These are phyloP conservation scores for Poecilus cupreus DNA, from an alignment of 2,888 invertebrate genomes.

Conservation along the genomic window DNA sequence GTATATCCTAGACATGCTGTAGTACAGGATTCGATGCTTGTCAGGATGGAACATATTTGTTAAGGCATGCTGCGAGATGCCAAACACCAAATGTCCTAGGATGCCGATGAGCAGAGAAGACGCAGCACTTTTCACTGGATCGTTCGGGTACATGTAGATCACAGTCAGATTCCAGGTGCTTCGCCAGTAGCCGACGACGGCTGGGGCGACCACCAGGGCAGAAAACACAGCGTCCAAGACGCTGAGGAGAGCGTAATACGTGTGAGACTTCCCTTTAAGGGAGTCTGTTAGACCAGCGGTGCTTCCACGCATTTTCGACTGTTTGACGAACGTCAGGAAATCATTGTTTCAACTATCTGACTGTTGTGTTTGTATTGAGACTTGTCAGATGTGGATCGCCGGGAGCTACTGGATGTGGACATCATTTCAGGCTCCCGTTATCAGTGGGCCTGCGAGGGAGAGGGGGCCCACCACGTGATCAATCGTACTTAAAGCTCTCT, in stretches of 20 bases:
- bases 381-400: conserved; percentile 10
- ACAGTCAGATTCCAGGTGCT: conserved; percentile 89
- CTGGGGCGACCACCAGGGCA: conserved; percentile 83
- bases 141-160: conserved; percentile 80
- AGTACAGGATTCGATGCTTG: conserved; percentile 80
- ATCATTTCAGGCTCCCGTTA: conserved; percentile 42
- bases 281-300: conserved; percentile 80
- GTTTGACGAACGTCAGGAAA: conserved; percentile 20
- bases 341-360: neutral
- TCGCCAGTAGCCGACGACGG: conserved; percentile 91
- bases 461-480: conserved; percentile 54
- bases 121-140: conserved; percentile 78
- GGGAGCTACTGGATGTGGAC: conserved; percentile 56
- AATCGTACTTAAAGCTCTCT: conserved; percentile 47
- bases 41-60: conserved; percentile 80
- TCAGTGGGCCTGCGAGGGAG: conserved; percentile 16
- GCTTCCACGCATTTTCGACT: conserved; percentile 79
- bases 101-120: conserved; percentile 83
- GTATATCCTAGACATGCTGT: conserved; percentile 82
- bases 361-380: neutral
- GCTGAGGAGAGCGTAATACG: conserved; percentile 76
- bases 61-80: conserved; percentile 80
- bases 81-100: conserved; percentile 81
- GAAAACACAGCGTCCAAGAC: conserved; percentile 84
- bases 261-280: conserved; percentile 75